Base-by-base conservation (phyloP, 2,888 invertebrate species). In the Hyles lineata region DNA sequence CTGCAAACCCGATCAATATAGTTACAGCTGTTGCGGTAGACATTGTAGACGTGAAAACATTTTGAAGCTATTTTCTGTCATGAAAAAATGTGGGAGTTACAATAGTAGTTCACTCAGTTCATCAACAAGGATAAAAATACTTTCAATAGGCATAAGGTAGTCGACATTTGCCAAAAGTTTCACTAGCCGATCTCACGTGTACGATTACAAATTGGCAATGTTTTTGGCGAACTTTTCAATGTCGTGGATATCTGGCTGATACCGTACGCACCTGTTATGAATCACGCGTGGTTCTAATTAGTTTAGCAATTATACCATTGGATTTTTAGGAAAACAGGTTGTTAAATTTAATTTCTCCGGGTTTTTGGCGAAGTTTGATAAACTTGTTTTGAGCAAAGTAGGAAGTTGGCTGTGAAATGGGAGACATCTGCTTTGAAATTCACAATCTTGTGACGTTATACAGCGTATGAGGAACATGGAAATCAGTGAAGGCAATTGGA, bases 221-320 rank as follows among this genome's bases (percentile, higher is more conserved):
- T 55, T 72, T 5, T 9, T 58, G 55, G 58, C 58, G 63, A 72
- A 72, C 63, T 72, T 58, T 63, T 62, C 72, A 72, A 72, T 72
- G 72, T 71, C 71, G 29, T 23, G 67, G 21, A 67, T 67, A 67
- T 67, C 67, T 67, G 67, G 67, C 50, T 9, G 50, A 50, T 50
- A 43, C 43, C 43, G 15, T 21, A 17, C 43, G n/a, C 67, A 67
- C 67, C 67, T 67, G 67, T 23, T 67, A 23, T 50, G 67, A 67
- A 17, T 67, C 67, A 67, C 23, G 23, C 50, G 67, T n/a, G 6
- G 55, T 15, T 50, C 43, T 50, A 67, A 67, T 67, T 67, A 50
- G 43, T 67, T 63, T 67, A 50, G 23, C 67, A 50, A 17, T 43
- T 67, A 21, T 67, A 23, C 23, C 43, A 3, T 6, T 21, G 21